A percentile compares a stretch with the other conserved stretches of the same genome.
phyloP scores from a whole-genome alignment of 2,797 vertebrate species.

The Periparus ater region DNA sequence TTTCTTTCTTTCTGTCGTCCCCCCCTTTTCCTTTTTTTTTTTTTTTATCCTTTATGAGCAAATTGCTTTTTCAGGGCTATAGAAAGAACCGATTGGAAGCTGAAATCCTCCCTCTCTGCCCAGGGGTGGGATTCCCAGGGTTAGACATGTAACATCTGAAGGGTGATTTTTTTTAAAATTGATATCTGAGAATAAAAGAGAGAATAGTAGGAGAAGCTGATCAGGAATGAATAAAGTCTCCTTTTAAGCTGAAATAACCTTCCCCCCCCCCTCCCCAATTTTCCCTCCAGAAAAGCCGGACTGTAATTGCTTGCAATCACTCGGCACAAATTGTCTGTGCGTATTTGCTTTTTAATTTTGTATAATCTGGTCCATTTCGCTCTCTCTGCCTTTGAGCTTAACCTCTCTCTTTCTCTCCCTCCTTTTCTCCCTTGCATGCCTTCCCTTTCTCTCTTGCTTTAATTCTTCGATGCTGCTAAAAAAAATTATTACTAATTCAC shows the following conservation, averaged over 20 bases:
- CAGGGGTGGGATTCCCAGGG: conserved; percentile 79
- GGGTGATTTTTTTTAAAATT: conserved; percentile 79
- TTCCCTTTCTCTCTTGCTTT: conserved; percentile 65
- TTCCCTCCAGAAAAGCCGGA: conserved; percentile 82
- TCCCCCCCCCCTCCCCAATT: conserved; percentile 72
- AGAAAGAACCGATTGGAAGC: conserved; percentile 77
- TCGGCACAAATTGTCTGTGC: conserved; percentile 84
- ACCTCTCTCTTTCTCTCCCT: conserved; percentile 76
- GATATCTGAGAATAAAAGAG: conserved; percentile 83
- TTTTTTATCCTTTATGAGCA: conserved; percentile 78
- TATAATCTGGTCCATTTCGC: conserved; percentile 87
- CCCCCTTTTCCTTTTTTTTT: accelerated
- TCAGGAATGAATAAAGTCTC: conserved; percentile 86
- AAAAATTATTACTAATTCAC: conserved; percentile 70
- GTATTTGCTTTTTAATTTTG: conserved; percentile 89
- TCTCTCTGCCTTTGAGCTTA: conserved; percentile 85
- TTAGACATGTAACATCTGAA: conserved; percentile 78
- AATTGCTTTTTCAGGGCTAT: conserved; percentile 81
- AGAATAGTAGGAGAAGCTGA: conserved; percentile 82
- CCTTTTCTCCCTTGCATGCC: conserved; percentile 66
- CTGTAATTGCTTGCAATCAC: conserved; percentile 87
- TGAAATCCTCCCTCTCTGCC: conserved; percentile 79
- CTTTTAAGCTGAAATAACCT: conserved; percentile 81
- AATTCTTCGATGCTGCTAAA: conserved; percentile 71
- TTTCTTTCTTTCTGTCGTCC: neutral